Conservation (phyloP, 2,888 invertebrate genomes). For the Drosophila birchii region DNA sequence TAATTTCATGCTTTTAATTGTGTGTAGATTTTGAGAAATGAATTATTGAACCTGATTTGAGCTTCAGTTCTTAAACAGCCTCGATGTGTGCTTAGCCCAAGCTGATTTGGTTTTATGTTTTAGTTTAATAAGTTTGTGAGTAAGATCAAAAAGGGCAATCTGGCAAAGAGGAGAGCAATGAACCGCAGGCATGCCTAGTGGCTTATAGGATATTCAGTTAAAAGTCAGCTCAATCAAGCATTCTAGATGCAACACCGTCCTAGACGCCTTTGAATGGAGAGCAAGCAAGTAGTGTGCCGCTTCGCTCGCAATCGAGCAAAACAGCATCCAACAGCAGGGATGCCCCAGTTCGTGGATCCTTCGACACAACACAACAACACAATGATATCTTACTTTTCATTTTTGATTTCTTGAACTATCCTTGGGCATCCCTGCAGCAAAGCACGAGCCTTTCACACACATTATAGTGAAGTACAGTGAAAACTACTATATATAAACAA, state of each 20-base stretch:
- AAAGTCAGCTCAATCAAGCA: conserved; percentile 8
- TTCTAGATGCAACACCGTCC: conserved; percentile 27
- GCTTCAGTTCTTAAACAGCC: conserved; percentile 35
- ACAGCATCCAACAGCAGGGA: conserved; percentile 16
- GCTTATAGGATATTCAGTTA: conserved; percentile 27
- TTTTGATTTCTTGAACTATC: conserved; percentile 1
- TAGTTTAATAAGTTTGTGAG: conserved; percentile 16
- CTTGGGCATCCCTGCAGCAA: conserved; percentile 23
- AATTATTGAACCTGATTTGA: conserved; percentile 37
- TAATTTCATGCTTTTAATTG: conserved; percentile 35
- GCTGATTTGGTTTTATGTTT: conserved; percentile 61
- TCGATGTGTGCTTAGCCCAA: conserved; percentile 69
- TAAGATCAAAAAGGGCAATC: conserved; percentile 12
- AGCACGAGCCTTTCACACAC: conserved; percentile 49
- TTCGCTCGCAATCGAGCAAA: conserved; percentile 47
- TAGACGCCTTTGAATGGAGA: conserved; percentile 34
- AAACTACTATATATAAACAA: conserved; percentile 40
- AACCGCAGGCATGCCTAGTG: conserved; percentile 29
- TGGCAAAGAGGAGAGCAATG: conserved; percentile 24
- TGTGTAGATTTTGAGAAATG: conserved; percentile 35
- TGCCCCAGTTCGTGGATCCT: conserved; percentile 1
- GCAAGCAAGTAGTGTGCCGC: conserved; percentile 50
- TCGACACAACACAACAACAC: neutral
- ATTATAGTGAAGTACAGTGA: conserved; percentile 21
- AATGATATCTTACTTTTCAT: neutral